These are phyloP conservation scores for Oryzias woworae DNA, from an alignment of 2,113 vertebrate species.

Conservation along the genomic window DNA sequence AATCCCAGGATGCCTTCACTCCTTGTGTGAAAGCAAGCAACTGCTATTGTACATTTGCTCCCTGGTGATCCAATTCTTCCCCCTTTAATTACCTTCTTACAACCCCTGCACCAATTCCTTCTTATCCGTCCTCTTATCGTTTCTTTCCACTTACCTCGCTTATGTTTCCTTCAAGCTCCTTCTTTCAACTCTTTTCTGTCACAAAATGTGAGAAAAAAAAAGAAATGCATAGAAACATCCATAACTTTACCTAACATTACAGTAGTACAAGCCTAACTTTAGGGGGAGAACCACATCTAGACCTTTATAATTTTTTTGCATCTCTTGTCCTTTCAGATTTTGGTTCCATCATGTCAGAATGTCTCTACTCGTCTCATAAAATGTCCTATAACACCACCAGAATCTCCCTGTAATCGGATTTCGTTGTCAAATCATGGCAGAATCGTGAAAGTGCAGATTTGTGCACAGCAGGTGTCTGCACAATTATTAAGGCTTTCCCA, in stretches of 20 bases:
- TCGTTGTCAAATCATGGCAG: conserved; percentile 35
- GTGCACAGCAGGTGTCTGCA: conserved; percentile 17
- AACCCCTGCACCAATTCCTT: conserved; percentile 13
- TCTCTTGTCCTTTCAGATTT: not conserved
- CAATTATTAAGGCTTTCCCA: conserved; percentile 7
- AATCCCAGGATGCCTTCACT: conserved; percentile 26
- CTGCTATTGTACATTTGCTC: conserved; percentile 36
- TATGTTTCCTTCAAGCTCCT: conserved; percentile 1
- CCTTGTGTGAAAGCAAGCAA: conserved; percentile 19
- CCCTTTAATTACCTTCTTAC: conserved; percentile 46
- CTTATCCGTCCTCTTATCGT: conserved; percentile 25
- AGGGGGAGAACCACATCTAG: not conserved
- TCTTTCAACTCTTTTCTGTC: conserved; percentile 10
- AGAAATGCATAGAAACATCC: not conserved
- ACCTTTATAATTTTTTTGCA: not conserved
- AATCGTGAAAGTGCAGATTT: not conserved
- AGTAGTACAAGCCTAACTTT: not conserved
- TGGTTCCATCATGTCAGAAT: conserved; percentile 3
- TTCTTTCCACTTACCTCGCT: conserved; percentile 28
- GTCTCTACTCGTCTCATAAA: not conserved
- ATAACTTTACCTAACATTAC: not conserved
- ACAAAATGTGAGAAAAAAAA: not conserved
- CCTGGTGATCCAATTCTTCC: conserved; percentile 19
- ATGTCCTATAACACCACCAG: not conserved
- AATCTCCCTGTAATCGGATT: conserved; percentile 52